Evolutionary conservation across 2,797 vertebrate species (phyloP).

Genomic region (Thaleichthys pacificus): DNA sequence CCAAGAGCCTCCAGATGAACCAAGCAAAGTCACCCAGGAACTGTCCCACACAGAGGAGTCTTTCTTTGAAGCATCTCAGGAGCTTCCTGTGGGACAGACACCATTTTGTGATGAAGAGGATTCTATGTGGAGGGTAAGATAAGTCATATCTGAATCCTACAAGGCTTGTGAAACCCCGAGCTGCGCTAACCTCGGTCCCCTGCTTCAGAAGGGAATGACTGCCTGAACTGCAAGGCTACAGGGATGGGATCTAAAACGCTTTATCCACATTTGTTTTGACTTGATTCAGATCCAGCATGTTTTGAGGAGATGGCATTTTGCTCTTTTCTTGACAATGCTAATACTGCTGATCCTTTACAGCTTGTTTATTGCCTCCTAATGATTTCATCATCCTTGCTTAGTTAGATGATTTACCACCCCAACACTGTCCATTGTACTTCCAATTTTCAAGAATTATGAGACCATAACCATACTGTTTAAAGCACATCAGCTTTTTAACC

Average conservation of each 20-base stretch:
- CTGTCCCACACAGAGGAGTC: slow-evolving; percentile 53
- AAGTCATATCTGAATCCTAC: slow-evolving; percentile 47
- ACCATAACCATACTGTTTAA: slow-evolving; percentile 1
- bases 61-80: slow-evolving; percentile 71
- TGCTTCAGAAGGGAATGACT: slow-evolving; percentile 56
- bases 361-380: slow-evolving; percentile 1
- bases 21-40: slow-evolving; percentile 40
- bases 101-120: slow-evolving; percentile 65
- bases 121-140: slow-evolving; percentile 84
- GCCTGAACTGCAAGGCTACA: slow-evolving; percentile 50
- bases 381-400: too few species aligned
- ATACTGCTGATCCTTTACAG: slow-evolving; percentile 11
- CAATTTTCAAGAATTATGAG: background rate
- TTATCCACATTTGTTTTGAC: slow-evolving; percentile 45
- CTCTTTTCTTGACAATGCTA: slow-evolving; percentile 8
- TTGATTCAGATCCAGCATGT: slow-evolving; percentile 55
- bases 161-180: slow-evolving; percentile 22
- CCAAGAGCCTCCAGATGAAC: slow-evolving; percentile 61
- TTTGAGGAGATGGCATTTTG: slow-evolving; percentile 24
- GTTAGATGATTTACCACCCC: too few species aligned
- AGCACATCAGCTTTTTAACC: background rate
- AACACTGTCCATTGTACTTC: background rate
- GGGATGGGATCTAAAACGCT: slow-evolving; percentile 42
- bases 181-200: slow-evolving; percentile 46
- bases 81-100: slow-evolving; percentile 53